Conservation (phyloP, 2,888 invertebrate species). For the Lepidochitona cinerea region DNA sequence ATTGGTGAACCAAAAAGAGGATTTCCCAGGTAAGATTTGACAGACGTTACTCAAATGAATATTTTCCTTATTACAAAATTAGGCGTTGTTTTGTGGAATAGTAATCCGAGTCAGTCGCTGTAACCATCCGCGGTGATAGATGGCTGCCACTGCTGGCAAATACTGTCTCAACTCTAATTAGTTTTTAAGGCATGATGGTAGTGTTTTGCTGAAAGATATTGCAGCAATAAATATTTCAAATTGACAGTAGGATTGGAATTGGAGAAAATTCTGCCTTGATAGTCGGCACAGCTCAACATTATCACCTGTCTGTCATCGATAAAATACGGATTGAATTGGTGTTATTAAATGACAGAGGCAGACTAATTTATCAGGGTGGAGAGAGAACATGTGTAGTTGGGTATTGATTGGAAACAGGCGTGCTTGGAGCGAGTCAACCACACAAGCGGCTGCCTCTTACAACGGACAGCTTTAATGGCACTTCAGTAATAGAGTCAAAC, state of each 20-base stretch:
- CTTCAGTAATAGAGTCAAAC: slow-evolving; percentile 9
- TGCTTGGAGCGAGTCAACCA: not conserved
- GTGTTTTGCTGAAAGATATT: slow-evolving; percentile 9
- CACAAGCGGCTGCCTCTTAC: slow-evolving; percentile 1
- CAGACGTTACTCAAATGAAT: no score
- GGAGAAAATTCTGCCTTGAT: slow-evolving; percentile 1
- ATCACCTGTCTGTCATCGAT: slow-evolving; percentile 6
- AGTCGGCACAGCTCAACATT: not conserved
- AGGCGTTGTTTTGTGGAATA: no score
- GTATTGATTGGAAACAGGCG: no score
- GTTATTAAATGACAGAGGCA: slow-evolving; percentile 5
- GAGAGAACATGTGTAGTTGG: not conserved
- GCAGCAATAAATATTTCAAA: slow-evolving; percentile 6
- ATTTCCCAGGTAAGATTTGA: no score
- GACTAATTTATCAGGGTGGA: not conserved
- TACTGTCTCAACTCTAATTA: slow-evolving; percentile 5
- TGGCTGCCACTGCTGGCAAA: not conserved
- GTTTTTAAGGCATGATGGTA: slow-evolving; percentile 8
- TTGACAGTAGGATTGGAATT: slow-evolving; percentile 6
- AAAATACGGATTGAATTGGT: slow-evolving; percentile 3
- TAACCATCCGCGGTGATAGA: not conserved
- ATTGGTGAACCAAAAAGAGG: no score
- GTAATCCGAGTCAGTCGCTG: no score
- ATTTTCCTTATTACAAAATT: no score
- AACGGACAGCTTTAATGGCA: slow-evolving; percentile 3